Percentiles rank a stretch among this genome's conserved stretches.
Evolutionary conservation across 2,797 vertebrate species (phyloP).

Genomic region (Melanogrammus aeglefinus): DNA sequence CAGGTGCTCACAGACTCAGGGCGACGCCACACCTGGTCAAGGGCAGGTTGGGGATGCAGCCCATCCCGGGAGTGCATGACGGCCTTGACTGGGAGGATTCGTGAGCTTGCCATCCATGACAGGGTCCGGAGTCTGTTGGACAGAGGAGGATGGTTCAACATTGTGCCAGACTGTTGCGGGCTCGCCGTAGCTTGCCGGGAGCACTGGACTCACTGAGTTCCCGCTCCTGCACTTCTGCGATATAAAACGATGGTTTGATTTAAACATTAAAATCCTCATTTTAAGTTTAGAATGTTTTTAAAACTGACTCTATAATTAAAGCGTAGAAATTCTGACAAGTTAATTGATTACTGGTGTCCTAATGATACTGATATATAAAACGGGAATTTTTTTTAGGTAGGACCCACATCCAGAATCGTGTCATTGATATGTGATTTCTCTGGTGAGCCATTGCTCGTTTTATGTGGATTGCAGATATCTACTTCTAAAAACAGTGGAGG

Average conservation of each 20-base stretch:
- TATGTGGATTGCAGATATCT: background rate
- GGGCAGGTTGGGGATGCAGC: background rate
- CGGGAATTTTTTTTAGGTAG: background rate
- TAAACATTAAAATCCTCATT: background rate
- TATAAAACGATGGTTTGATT: background rate
- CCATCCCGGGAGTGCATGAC: background rate
- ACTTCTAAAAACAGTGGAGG: background rate
- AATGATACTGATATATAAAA: background rate
- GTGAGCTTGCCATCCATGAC: conserved; percentile 31
- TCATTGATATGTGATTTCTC: no score
- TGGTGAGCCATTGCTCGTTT: no score
- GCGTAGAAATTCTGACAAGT: background rate
- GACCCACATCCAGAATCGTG: conserved; percentile 23
- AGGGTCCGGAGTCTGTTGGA: conserved; percentile 20
- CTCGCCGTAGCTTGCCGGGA: conserved; percentile 2
- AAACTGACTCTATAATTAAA: conserved; percentile 7
- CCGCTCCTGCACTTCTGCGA: conserved; percentile 16
- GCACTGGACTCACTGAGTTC: conserved; percentile 4
- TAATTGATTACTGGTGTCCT: conserved; percentile 14
- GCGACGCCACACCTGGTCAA: background rate
- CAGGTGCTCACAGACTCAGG: background rate
- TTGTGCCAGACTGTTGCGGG: conserved; percentile 15
- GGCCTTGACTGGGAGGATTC: background rate
- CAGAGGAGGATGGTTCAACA: conserved; percentile 4
- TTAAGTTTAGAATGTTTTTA: conserved; percentile 4